phyloP scores from a whole-genome alignment of 2,113 vertebrate species.

The Fulmarus glacialis region DNA sequence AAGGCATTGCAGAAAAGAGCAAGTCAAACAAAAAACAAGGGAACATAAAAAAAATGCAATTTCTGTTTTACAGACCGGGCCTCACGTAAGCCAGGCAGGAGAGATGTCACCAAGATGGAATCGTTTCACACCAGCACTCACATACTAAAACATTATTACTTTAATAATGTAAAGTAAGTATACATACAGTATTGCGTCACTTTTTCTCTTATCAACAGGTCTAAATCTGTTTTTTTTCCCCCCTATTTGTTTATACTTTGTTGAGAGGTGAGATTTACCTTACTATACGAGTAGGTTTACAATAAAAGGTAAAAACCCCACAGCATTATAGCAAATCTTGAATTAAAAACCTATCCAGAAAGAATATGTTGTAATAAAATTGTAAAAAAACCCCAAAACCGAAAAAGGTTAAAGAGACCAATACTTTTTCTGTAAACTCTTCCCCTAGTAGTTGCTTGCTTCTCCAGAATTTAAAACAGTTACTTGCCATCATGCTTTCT shows the following conservation, averaged over 20 bases:
- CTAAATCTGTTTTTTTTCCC: background rate
- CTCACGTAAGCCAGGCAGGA: background rate
- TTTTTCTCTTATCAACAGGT: background rate
- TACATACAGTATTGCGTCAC: background rate
- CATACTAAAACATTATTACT: background rate
- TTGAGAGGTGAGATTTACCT: background rate
- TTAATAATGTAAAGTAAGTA: background rate
- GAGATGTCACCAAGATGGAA: background rate
- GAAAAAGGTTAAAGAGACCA: accelerated
- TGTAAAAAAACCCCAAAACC: background rate
- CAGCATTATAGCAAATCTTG: background rate
- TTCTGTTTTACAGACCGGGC: background rate
- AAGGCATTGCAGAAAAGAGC: background rate
- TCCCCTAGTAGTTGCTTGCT: background rate
- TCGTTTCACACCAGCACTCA: background rate
- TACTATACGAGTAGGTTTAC: background rate
- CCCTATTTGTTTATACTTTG: background rate
- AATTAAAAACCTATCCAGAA: background rate
- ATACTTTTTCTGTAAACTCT: background rate
- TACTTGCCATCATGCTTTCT: background rate
- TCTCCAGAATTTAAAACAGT: background rate
- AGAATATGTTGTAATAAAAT: background rate
- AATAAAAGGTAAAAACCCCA: background rate
- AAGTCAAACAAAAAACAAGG: background rate
- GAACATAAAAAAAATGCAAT: background rate